A percentile compares a stretch with the other conserved stretches of the same genome.
Evolutionary conservation across 2,797 vertebrate genomes (phyloP).

Genomic region (Cirrhinus mrigala): DNA sequence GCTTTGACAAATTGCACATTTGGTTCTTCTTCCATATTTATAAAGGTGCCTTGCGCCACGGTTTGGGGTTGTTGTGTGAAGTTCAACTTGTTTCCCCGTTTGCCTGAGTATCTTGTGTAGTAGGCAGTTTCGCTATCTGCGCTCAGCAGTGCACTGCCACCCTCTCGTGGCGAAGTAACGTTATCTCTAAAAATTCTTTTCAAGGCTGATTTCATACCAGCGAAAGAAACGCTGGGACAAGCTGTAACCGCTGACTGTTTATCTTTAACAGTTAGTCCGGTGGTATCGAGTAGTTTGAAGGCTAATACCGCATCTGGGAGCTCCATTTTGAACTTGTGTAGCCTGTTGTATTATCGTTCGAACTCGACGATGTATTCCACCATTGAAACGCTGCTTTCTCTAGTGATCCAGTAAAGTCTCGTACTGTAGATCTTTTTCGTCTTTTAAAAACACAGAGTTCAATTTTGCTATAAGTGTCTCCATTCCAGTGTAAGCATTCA

Average conservation of each 20-base stretch:
- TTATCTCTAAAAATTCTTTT: slow-evolving; percentile 41
- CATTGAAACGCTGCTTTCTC: not conserved
- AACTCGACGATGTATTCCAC: slow-evolving; percentile 12
- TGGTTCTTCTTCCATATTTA: slow-evolving; percentile 1
- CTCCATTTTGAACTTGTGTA: slow-evolving; percentile 44
- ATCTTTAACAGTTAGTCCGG: slow-evolving; percentile 20
- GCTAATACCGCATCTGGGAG: slow-evolving; percentile 27
- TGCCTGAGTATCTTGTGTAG: slow-evolving; percentile 10
- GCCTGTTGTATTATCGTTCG: slow-evolving; percentile 36
- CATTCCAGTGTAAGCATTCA: slow-evolving; percentile 1
- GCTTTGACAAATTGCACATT: slow-evolving; percentile 2
- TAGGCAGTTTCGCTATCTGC: slow-evolving; percentile 7
- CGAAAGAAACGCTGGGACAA: slow-evolving; percentile 17
- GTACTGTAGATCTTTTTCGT: not conserved
- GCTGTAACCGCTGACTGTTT: slow-evolving; percentile 43
- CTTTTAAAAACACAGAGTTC: slow-evolving; percentile 17
- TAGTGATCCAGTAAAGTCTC: slow-evolving; percentile 14
- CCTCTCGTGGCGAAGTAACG: not conserved
- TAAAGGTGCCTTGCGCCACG: not conserved
- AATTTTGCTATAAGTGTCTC: not conserved
- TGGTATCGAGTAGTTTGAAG: slow-evolving; percentile 49
- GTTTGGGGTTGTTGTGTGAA: not conserved
- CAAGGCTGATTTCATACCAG: slow-evolving; percentile 39
- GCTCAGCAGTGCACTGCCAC: not conserved
- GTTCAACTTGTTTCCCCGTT: not conserved